Conservation (phyloP, 2,888 invertebrate genomes). For the Coremacera marginata region DNA sequence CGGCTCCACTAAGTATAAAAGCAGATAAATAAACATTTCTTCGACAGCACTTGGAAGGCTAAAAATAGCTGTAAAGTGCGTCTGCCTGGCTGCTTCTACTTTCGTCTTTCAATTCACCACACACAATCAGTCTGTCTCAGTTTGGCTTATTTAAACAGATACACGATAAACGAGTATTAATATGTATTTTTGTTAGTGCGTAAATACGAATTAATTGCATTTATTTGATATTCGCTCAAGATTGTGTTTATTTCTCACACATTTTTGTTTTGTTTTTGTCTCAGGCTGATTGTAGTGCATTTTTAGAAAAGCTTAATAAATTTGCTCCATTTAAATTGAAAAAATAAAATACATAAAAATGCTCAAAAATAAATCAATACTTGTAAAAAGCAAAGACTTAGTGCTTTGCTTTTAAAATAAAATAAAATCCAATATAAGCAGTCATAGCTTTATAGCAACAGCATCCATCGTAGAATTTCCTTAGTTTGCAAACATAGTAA, state of each 20-base stretch:
- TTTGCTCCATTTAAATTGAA: neutral
- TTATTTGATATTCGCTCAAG: neutral
- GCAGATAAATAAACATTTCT: constrained; percentile 31
- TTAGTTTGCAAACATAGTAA: too few relatives aligned
- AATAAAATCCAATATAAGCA: neutral
- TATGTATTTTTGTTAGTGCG: neutral
- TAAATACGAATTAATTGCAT: constrained; percentile 14
- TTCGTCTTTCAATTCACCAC: neutral
- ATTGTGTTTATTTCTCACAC: neutral
- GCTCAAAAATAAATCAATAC: neutral
- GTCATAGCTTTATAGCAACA: too few relatives aligned
- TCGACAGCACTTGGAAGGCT: constrained; percentile 7
- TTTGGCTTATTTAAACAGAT: constrained; percentile 1
- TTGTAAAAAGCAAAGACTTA: neutral
- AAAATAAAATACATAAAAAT: neutral
- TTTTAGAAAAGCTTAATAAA: neutral
- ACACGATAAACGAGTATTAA: neutral
- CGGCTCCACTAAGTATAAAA: neutral
- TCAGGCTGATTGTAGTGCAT: neutral
- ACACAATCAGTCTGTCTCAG: neutral
- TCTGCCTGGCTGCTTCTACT: neutral
- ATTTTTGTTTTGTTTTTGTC: neutral
- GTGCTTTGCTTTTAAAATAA: neutral
- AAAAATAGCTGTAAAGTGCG: constrained; percentile 17
- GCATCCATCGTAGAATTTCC: too few relatives aligned